phyloP scores from a whole-genome alignment of 2,797 vertebrate genomes.

The Coendou prehensilis region DNA sequence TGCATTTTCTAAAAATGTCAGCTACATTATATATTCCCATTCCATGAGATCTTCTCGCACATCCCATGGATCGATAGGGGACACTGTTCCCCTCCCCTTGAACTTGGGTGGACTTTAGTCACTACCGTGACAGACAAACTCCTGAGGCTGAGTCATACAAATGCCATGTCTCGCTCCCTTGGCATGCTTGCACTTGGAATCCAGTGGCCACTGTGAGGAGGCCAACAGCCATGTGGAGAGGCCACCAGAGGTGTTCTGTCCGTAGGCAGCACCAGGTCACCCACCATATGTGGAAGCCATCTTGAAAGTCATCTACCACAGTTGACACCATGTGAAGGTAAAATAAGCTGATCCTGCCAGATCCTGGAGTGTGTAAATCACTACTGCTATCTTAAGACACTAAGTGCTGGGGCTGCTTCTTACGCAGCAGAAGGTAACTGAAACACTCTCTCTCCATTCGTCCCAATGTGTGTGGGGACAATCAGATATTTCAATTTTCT shows the following conservation, averaged over 20 bases:
- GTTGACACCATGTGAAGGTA: background rate
- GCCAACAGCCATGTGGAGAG: background rate
- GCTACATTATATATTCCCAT: fast-evolving
- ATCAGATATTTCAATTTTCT: background rate
- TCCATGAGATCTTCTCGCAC: background rate
- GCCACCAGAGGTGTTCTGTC: background rate
- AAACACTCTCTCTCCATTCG: background rate
- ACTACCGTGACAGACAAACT: background rate
- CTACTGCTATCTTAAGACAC: background rate
- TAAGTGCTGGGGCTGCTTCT: background rate
- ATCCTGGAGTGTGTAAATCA: background rate
- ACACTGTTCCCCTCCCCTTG: background rate
- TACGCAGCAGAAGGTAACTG: background rate
- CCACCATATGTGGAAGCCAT: background rate
- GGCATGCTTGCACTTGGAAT: background rate
- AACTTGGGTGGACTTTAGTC: background rate
- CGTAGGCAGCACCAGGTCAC: background rate
- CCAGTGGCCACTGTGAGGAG: background rate
- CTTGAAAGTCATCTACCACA: background rate
- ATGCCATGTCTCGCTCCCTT: background rate
- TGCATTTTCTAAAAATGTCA: background rate
- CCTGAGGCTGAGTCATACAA: background rate
- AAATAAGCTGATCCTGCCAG: background rate
- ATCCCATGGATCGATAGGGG: background rate
- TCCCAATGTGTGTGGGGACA: fast-evolving